phyloP scores from a whole-genome alignment of 2,888 invertebrate genomes.

The Uropetala carovei region DNA sequence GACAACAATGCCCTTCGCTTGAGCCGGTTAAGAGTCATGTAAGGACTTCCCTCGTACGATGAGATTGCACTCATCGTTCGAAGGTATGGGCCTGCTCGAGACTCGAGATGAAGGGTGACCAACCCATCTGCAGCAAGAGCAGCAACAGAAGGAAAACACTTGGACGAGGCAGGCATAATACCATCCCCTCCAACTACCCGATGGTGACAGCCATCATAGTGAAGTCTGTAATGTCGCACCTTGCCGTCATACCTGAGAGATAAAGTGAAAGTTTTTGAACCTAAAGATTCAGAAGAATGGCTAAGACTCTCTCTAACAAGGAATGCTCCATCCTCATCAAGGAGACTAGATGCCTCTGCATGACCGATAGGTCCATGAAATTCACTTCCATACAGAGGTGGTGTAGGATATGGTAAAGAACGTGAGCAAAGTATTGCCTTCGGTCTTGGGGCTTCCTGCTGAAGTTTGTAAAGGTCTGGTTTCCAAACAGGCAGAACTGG shows the following conservation, averaged over 20 bases:
- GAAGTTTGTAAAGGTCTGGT: conserved; percentile 87
- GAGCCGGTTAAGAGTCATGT: conserved; percentile 86
- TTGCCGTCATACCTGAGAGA: conserved; percentile 85
- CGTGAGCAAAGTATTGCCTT: conserved; percentile 82
- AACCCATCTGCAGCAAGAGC: conserved; percentile 95
- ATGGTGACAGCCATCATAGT: conserved; percentile 74
- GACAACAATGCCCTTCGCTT: conserved; percentile 80
- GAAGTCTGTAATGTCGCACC: conserved; percentile 86
- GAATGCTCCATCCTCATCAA: conserved; percentile 88
- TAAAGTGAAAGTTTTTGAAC: conserved; percentile 87
- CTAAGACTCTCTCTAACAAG: conserved; percentile 88
- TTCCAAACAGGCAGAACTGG: conserved; percentile 80
- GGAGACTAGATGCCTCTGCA: conserved; percentile 83
- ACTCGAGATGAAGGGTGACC: conserved; percentile 92
- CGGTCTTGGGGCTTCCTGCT: conserved; percentile 90
- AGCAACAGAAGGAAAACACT: conserved; percentile 88
- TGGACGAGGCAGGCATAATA: conserved; percentile 88
- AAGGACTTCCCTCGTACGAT: conserved; percentile 92
- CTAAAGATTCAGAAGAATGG: conserved; percentile 70
- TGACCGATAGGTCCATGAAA: conserved; percentile 93
- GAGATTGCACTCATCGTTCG: conserved; percentile 88
- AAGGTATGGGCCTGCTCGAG: conserved; percentile 89
- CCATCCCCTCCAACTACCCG: conserved; percentile 73
- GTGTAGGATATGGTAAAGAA: conserved; percentile 57
- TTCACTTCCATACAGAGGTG: conserved; percentile 83